A percentile compares a stretch with the other conserved stretches of the same genome.
These are phyloP conservation scores for Argyresthia goedartella DNA, from an alignment of 2,888 invertebrate species.

Conservation along the genomic window DNA sequence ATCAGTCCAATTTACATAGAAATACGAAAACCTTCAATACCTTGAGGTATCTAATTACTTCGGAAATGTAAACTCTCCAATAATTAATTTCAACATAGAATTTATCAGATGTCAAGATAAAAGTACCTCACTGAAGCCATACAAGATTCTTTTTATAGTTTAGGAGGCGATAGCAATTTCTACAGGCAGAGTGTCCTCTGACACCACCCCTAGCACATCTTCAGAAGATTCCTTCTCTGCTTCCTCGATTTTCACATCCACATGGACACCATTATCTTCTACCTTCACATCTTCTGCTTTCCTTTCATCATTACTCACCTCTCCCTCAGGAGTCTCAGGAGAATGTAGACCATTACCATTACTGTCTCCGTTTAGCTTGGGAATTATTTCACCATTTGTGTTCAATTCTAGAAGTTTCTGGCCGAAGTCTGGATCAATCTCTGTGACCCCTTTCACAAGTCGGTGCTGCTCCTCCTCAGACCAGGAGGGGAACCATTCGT, in stretches of 20 bases:
- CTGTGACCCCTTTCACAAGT: slow-evolving; percentile 77
- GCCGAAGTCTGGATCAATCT: slow-evolving; percentile 79
- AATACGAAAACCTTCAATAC: neutral
- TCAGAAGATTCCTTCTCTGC: slow-evolving; percentile 17
- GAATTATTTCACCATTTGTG: slow-evolving; percentile 25
- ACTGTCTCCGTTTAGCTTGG: slow-evolving; percentile 49
- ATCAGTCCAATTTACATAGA: too few species aligned
- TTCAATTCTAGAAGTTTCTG: slow-evolving; percentile 73
- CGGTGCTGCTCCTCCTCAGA: slow-evolving; percentile 78
- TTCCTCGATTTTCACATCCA: slow-evolving; percentile 7
- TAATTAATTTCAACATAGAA: too few species aligned
- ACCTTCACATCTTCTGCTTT: slow-evolving; percentile 15
- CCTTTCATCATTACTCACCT: slow-evolving; percentile 12
- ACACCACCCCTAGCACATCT: slow-evolving; percentile 47
- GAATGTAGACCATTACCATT: slow-evolving; percentile 39
- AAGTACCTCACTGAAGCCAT: too few species aligned
- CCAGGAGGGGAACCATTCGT: slow-evolving; percentile 88
- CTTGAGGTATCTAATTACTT: neutral
- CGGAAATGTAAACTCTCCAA: too few species aligned
- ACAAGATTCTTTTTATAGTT: slow-evolving; percentile 16
- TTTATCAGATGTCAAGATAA: too few species aligned
- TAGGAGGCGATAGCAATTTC: slow-evolving; percentile 34
- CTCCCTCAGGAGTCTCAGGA: slow-evolving; percentile 22
- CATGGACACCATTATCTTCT: slow-evolving; percentile 9
- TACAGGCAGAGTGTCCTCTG: slow-evolving; percentile 15